Conservation (phyloP, 2,888 invertebrate genomes). For the Escarpia spicata region DNA sequence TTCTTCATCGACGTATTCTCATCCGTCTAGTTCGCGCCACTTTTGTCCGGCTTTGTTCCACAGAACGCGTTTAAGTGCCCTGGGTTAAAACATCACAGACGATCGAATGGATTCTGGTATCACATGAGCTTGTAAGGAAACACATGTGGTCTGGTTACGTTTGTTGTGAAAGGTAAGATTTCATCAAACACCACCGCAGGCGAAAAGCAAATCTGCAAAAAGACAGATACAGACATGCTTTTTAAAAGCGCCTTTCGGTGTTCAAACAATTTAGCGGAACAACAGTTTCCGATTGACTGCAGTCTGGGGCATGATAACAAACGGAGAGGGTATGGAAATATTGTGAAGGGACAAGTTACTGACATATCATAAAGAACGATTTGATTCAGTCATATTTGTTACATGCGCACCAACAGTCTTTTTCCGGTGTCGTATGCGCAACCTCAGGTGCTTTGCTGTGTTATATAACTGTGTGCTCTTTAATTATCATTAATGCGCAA, state of each 20-base stretch:
- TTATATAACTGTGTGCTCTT: not conserved
- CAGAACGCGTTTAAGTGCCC: not conserved
- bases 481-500: not conserved
- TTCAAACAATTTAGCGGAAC: not conserved
- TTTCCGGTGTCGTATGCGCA: not conserved
- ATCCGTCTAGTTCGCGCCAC: not conserved
- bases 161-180: conserved; percentile 8
- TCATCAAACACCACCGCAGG: not conserved
- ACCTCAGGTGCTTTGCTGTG: not conserved
- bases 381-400: not conserved
- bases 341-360: not conserved
- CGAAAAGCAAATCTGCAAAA: not conserved
- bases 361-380: not conserved
- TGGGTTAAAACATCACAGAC: not conserved
- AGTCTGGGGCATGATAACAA: not conserved
- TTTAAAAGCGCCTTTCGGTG: not conserved
- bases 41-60: not conserved
- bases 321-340: not conserved
- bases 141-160: not conserved
- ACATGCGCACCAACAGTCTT: not conserved
- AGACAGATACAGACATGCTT: not conserved
- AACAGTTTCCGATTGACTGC: not conserved
- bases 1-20: not conserved
- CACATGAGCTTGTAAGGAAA: not conserved
- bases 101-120: not conserved